Evolutionary conservation across 2,113 vertebrate species (phyloP).

Genomic region (Trematomus loennbergii): DNA sequence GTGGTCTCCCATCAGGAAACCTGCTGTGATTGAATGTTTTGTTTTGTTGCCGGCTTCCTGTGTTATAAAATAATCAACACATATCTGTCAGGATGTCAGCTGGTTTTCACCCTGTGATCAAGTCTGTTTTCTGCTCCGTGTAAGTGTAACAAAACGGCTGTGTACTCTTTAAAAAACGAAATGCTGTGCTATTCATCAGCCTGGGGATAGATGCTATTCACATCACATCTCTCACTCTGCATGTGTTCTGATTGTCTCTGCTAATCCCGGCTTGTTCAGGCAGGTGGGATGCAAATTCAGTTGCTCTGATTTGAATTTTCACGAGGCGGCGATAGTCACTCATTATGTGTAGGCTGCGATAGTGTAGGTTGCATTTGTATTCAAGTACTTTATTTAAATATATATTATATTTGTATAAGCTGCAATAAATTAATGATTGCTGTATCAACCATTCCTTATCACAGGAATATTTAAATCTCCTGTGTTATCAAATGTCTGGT

Average conservation of each 20-base stretch:
- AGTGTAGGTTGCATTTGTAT: neutral
- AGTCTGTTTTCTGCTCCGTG: conserved; percentile 15
- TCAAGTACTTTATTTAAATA: conserved; percentile 3
- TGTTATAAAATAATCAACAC: conserved; percentile 60
- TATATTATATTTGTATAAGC: neutral
- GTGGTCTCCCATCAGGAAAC: conserved; percentile 24
- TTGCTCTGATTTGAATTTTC: conserved; percentile 68
- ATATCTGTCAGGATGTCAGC: conserved; percentile 59
- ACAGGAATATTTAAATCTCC: conserved; percentile 6
- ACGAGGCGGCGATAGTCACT: neutral
- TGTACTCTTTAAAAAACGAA: conserved; percentile 61
- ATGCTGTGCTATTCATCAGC: conserved; percentile 72
- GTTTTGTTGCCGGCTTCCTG: conserved; percentile 27
- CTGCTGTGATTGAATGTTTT: conserved; percentile 31
- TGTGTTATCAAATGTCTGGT: conserved; percentile 18
- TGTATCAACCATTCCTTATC: neutral
- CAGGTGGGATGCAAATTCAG: conserved; percentile 76
- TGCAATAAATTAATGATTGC: neutral
- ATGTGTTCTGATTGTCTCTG: conserved; percentile 74
- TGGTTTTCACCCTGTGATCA: conserved; percentile 50
- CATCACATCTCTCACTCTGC: conserved; percentile 70
- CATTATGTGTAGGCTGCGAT: neutral
- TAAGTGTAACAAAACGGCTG: conserved; percentile 28
- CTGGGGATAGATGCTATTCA: conserved; percentile 65
- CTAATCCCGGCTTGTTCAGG: conserved; percentile 76